Evolutionary conservation across 2,888 invertebrate species (phyloP), one percentile per base, ranked within the genome.

Genomic region (Euzetes globulus): DNA sequence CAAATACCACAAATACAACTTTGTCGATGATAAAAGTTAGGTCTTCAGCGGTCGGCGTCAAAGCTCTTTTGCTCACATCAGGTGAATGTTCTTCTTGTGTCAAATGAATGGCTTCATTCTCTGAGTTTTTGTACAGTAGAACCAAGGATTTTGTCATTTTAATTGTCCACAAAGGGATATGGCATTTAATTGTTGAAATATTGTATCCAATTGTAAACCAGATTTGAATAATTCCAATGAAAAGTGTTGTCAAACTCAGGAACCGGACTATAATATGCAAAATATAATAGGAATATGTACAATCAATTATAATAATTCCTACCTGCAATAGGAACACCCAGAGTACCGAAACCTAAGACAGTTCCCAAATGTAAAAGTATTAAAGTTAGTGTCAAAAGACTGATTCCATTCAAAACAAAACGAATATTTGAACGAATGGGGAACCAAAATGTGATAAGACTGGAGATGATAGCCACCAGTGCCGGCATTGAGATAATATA

Each of bases 401-500:
- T 65, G 3, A 65, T 11, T 65, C 17, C 13, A 37, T 65, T 65
- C 15, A 65, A 6, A 37, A 65, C 6, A 11, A 65, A 65, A n/a
- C 65, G 65, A n/a, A 37, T 37, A n/a, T 13, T 33, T 7, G 65
- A 65, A 3, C 65, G 33, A 37, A 65, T 27, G 9, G 65, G 65
- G 5, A 65, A 37, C 65, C 65, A 65, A 17, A 65, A 65, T 33
- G 65, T 5, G 37, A n/a, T n/a, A 0, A 65, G 19, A 65, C 65
- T 65, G n/a, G n/a, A n/a, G 15, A 65, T n/a, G 5, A 65, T 37
- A n/a, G 65, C 65, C n/a, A 65, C 65, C 29, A 65, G 3, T 19
- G 37, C 37, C n/a, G 65, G 65, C 17, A 65, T n/a, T 19, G 37
- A 65, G 1, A 65, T 33, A 0, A 37, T 33, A n/a, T 37, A 37